Evolutionary conservation across 2,113 vertebrate genomes (phyloP).

Genomic region (Leptobrachium ailaonicum): DNA sequence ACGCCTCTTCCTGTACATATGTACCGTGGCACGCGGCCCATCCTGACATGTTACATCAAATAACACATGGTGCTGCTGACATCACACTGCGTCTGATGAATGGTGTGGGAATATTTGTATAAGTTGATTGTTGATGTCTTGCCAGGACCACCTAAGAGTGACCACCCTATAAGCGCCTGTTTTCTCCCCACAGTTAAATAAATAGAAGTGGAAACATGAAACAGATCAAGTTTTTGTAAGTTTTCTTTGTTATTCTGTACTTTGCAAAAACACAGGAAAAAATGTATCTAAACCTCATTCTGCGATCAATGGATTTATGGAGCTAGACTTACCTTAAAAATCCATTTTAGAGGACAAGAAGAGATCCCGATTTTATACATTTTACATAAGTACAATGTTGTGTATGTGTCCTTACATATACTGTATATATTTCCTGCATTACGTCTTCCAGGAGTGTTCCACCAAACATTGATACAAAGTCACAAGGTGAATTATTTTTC

Average conservation of each 20-base stretch:
- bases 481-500: too few relatives aligned
- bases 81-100: slow-evolving; percentile 20
- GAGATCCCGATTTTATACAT: too few relatives aligned
- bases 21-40: background rate
- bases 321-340: too few relatives aligned
- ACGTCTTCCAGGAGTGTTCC: too few relatives aligned
- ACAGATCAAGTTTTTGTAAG: background rate
- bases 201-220: slow-evolving; percentile 38
- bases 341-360: too few relatives aligned
- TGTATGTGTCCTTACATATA: too few relatives aligned
- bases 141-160: slow-evolving; percentile 38
- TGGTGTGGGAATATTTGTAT: background rate
- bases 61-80: background rate
- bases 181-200: slow-evolving; percentile 17
- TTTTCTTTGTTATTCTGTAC: slow-evolving; percentile 7
- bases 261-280: too few relatives aligned
- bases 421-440: too few relatives aligned
- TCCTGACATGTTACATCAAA: background rate
- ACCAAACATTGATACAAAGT: too few relatives aligned
- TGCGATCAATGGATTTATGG: too few relatives aligned
- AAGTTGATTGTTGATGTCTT: background rate
- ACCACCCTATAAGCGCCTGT: slow-evolving; percentile 9
- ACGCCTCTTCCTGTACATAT: background rate
- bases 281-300: too few relatives aligned
- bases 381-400: too few relatives aligned